These are phyloP conservation scores for Hyles lineata DNA, from an alignment of 2,888 invertebrate genomes.

Conservation along the genomic window DNA sequence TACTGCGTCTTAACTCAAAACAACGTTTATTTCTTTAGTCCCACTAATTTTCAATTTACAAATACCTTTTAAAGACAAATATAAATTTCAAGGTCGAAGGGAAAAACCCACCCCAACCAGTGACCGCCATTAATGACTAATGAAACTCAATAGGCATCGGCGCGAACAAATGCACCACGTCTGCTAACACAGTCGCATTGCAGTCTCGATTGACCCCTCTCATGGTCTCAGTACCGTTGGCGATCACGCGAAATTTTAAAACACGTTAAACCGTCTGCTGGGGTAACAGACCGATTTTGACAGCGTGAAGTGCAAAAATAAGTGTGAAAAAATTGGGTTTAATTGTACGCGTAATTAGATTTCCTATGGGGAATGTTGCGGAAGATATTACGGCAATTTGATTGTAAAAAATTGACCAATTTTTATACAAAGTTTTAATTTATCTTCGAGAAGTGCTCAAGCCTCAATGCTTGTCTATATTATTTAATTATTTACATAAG, in stretches of 20 bases:
- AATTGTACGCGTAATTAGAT: background rate
- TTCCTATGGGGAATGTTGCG: background rate
- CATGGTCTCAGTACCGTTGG: background rate
- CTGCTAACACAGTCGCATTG: background rate
- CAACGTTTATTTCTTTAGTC: no score
- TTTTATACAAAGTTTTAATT: no score
- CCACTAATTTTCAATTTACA: no score
- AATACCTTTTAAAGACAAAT: no score
- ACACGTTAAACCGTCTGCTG: background rate
- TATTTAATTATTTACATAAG: no score
- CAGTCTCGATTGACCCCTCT: background rate
- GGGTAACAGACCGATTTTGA: background rate
- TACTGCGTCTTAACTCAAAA: no score
- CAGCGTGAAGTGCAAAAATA: background rate
- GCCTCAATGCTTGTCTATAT: no score
- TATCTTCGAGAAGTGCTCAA: no score
- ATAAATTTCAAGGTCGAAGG: background rate
- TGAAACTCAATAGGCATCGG: background rate
- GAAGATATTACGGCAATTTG: background rate
- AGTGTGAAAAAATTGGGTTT: no score
- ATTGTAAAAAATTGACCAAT: background rate
- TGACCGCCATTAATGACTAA: conserved; percentile 1
- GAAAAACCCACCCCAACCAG: background rate
- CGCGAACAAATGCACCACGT: background rate
- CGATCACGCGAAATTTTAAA: background rate